A percentile compares a stretch with the other conserved stretches of the same genome.
Evolutionary conservation across 1,140 invertebrate species (phyloP).

Genomic region (Drosophila ogumai): DNA sequence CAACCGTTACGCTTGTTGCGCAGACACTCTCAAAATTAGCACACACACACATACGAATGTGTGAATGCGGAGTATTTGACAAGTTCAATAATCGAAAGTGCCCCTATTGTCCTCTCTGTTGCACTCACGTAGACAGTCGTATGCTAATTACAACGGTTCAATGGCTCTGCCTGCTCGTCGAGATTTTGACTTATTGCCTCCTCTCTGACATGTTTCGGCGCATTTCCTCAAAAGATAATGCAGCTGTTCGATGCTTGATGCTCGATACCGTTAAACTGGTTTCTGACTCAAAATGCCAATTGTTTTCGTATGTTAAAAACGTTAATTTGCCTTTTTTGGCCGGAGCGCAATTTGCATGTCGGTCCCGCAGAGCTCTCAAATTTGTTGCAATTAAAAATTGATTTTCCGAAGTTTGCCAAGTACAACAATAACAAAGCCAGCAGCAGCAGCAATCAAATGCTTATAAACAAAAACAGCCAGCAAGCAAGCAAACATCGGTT

Average conservation of each 20-base stretch:
- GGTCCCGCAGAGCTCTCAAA: conserved; percentile 69
- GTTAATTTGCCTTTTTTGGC: conserved; percentile 74
- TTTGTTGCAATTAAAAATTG: conserved; percentile 80
- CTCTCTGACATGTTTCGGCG: conserved; percentile 45
- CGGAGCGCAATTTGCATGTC: conserved; percentile 71
- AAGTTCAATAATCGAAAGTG: conserved; percentile 80
- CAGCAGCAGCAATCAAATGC: conserved; percentile 64
- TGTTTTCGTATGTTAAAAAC: conserved; percentile 41
- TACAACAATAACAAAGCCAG: conserved; percentile 18
- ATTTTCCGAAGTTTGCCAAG: conserved; percentile 68
- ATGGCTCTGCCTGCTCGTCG: conserved; percentile 51
- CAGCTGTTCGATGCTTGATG: conserved; percentile 48
- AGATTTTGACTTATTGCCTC: conserved; percentile 54
- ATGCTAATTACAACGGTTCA: conserved; percentile 74
- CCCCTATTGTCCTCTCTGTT: conserved; percentile 50
- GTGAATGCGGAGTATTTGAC: conserved; percentile 39
- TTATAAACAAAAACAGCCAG: conserved; percentile 49
- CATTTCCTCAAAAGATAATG: conserved; percentile 60
- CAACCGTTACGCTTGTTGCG: conserved; percentile 21
- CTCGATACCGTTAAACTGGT: conserved; percentile 69
- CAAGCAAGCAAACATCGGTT: conserved; percentile 48
- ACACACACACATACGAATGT: conserved; percentile 10
- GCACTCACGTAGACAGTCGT: conserved; percentile 16
- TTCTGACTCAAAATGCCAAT: conserved; percentile 68
- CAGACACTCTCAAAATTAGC: conserved; percentile 31